Conservation (phyloP, 2,113 vertebrate genomes). For the Galbula dea region DNA sequence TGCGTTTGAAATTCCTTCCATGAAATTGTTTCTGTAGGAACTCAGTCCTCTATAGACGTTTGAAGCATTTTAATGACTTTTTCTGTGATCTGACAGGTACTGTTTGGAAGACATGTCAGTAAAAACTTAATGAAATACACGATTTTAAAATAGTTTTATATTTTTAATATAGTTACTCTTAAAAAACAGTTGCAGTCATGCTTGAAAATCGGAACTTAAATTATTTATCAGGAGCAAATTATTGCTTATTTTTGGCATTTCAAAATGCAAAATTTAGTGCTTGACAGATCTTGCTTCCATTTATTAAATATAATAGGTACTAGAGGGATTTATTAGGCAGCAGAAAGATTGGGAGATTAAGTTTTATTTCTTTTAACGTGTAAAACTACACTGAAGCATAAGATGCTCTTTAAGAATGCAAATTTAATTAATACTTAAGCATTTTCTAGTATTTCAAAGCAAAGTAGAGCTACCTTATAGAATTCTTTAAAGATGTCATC, state of each 20-base stretch:
- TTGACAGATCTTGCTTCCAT: not conserved
- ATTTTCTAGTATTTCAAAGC: not conserved
- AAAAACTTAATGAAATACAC: not conserved
- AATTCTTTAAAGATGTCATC: not conserved
- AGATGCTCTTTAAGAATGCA: not conserved
- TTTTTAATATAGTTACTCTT: not conserved
- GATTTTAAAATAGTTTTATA: not conserved
- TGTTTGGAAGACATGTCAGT: not conserved
- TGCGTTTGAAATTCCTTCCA: not conserved
- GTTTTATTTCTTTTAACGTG: not conserved
- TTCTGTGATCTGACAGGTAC: not conserved
- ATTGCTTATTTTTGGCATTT: not conserved
- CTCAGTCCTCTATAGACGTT: not conserved
- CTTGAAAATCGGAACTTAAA: not conserved
- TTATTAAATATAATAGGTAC: not conserved
- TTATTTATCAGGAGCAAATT: not conserved
- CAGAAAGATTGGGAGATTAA: not conserved
- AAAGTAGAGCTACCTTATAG: not conserved
- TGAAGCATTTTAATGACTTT: not conserved
- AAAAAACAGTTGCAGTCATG: not conserved
- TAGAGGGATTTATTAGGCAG: not conserved
- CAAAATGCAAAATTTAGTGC: not conserved
- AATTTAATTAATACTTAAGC: not conserved
- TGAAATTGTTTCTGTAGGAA: not conserved
- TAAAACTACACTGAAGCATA: not conserved